phyloP scores from a whole-genome alignment of 2,113 vertebrate species.

The Scatophagus argus region DNA sequence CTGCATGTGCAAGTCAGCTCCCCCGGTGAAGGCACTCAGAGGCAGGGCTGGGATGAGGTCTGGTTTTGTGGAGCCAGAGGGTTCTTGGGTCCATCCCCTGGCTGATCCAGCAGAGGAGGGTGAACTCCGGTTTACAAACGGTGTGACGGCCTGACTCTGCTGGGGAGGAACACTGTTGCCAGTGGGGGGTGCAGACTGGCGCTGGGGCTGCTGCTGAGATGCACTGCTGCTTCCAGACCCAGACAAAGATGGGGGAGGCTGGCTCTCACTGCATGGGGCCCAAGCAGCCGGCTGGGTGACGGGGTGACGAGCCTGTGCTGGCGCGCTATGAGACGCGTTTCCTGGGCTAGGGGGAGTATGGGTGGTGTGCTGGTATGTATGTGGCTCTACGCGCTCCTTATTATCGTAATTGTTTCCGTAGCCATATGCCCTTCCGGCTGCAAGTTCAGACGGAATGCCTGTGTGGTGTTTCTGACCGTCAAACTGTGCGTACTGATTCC shows the following conservation, averaged over 20 bases:
- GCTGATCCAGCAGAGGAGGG: conserved; percentile 35
- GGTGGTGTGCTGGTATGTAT: conserved; percentile 66
- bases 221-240: conserved; percentile 37
- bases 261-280: conserved; percentile 65
- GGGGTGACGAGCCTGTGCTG: conserved; percentile 60
- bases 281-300: conserved; percentile 57
- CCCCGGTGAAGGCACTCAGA: conserved; percentile 73
- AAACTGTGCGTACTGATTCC: conserved; percentile 61
- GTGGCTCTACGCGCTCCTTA: conserved; percentile 66
- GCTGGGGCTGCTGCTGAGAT: conserved; percentile 56
- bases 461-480: conserved; percentile 80
- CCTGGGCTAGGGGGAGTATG: conserved; percentile 53
- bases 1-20: conserved; percentile 62
- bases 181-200: conserved; percentile 60
- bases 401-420: conserved; percentile 81
- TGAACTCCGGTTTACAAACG: conserved; percentile 54
- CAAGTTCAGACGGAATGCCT: conserved; percentile 62
- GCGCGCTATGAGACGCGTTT: conserved; percentile 43
- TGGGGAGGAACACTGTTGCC: conserved; percentile 61
- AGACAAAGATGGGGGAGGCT: conserved; percentile 47
- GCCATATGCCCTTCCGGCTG: conserved; percentile 57
- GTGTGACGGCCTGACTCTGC: conserved; percentile 32
- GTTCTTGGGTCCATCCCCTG: conserved; percentile 41
- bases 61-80: conserved; percentile 35
- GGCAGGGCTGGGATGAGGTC: conserved; percentile 66